Evolutionary conservation across 2,797 vertebrate genomes (phyloP).

Genomic region (Acrossocheilus fasciatus): DNA sequence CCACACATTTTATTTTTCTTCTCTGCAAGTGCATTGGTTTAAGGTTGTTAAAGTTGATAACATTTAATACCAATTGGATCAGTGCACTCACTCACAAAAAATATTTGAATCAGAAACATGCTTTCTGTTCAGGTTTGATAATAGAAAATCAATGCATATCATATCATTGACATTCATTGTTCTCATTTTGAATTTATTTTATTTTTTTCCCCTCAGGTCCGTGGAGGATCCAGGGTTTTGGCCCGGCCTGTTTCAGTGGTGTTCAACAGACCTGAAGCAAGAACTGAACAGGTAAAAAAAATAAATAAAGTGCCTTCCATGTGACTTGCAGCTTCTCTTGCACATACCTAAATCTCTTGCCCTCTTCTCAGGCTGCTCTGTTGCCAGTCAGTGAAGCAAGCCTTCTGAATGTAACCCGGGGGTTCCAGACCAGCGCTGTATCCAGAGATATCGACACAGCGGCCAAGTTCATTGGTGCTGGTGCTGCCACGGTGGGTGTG

Average conservation of each 20-base stretch:
- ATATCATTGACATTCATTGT: not conserved
- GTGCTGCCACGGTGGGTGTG: slow-evolving; percentile 95
- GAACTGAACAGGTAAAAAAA: slow-evolving; percentile 79
- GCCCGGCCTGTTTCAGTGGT: slow-evolving; percentile 81
- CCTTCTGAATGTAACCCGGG: slow-evolving; percentile 71
- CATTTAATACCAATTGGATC: not conserved
- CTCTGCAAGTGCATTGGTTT: not conserved
- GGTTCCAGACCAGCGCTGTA: slow-evolving; percentile 84
- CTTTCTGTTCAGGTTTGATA: not conserved
- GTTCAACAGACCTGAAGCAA: slow-evolving; percentile 79
- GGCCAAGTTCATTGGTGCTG: slow-evolving; percentile 95
- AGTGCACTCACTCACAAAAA: not conserved
- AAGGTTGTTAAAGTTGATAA: not conserved
- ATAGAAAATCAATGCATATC: not conserved
- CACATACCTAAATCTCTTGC: not conserved
- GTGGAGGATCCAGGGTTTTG: slow-evolving; percentile 83
- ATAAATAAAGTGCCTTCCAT: not conserved
- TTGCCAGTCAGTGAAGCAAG: slow-evolving; percentile 71
- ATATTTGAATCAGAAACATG: not conserved
- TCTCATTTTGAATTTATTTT: not conserved
- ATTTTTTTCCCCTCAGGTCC: slow-evolving; percentile 73
- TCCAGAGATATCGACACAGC: slow-evolving; percentile 92
- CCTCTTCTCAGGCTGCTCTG: slow-evolving; percentile 55
- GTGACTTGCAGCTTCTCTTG: not conserved
- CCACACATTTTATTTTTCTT: too few relatives aligned